A percentile compares a stretch with the other conserved stretches of the same genome.
Evolutionary conservation across 2,888 invertebrate genomes (phyloP).

Genomic region (Osmoderma eremita): DNA sequence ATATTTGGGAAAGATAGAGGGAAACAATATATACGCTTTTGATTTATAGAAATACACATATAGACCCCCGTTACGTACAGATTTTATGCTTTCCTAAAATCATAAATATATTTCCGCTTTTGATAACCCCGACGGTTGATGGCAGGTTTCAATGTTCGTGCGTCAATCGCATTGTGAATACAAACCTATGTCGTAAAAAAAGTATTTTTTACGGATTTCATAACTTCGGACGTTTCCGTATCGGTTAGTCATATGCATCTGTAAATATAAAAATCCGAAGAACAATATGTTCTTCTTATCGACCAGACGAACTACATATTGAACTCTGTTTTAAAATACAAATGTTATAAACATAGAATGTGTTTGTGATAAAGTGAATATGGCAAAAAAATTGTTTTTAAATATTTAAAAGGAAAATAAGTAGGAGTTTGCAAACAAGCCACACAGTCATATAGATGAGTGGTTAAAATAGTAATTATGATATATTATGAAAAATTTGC

Average conservation of each 20-base stretch:
- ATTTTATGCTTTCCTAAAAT: conserved; percentile 31
- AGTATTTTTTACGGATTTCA: conserved; percentile 28
- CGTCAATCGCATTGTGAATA: conserved; percentile 37
- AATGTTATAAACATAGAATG: too few species aligned
- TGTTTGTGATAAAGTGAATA: too few species aligned
- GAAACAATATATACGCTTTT: conserved; percentile 39
- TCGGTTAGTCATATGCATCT: too few species aligned
- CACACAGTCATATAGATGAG: too few species aligned
- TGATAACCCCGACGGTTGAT: conserved; percentile 32
- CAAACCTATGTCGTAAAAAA: conserved; percentile 31
- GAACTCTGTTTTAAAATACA: too few species aligned
- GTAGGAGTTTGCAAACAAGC: not conserved
- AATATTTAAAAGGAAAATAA: not conserved
- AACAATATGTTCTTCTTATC: too few species aligned
- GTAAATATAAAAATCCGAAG: too few species aligned
- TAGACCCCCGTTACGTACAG: conserved; percentile 18
- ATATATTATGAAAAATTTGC: too few species aligned
- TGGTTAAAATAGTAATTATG: too few species aligned
- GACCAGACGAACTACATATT: too few species aligned
- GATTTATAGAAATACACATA: conserved; percentile 39
- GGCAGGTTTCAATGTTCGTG: conserved; percentile 21
- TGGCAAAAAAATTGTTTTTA: too few species aligned
- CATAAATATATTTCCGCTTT: conserved; percentile 33
- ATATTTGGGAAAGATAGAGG: conserved; percentile 31
- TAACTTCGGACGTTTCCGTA: not conserved